These are phyloP conservation scores for Tribolium castaneum DNA, from an alignment of 1,140 invertebrate genomes.

Conservation along the genomic window DNA sequence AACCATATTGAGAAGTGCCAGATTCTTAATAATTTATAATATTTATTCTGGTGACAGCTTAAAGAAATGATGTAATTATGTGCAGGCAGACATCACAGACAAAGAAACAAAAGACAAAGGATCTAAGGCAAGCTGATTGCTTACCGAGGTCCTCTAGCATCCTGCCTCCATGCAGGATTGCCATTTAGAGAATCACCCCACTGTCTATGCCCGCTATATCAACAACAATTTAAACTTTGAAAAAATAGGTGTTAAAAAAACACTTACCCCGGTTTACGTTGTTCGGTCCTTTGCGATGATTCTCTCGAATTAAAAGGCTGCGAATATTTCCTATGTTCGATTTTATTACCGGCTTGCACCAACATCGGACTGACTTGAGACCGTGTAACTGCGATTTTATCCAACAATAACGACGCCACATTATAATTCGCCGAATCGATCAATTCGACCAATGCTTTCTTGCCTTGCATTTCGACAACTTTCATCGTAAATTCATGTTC, in stretches of 20 bases:
- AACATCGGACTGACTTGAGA: conserved; percentile 59
- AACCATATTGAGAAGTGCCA: too few relatives aligned
- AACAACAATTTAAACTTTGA: neutral
- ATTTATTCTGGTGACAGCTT: too few relatives aligned
- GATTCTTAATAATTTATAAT: too few relatives aligned
- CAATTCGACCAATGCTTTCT: conserved; percentile 67
- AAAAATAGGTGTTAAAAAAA: neutral
- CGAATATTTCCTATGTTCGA: conserved; percentile 55
- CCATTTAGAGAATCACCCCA: conserved; percentile 14
- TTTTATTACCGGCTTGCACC: conserved; percentile 58
- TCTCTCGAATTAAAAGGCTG: conserved; percentile 10
- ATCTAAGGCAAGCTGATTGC: neutral
- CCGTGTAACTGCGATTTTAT: conserved; percentile 56
- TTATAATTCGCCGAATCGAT: conserved; percentile 62
- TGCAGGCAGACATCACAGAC: neutral
- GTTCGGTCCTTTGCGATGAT: conserved; percentile 28
- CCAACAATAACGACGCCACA: conserved; percentile 59
- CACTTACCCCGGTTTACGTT: conserved; percentile 48
- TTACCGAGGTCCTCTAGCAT: conserved; percentile 3
- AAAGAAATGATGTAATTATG: too few relatives aligned
- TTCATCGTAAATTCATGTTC: conserved; percentile 68
- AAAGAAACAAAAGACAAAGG: neutral
- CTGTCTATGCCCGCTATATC: conserved; percentile 16
- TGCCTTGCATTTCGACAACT: conserved; percentile 66
- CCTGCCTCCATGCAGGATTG: conserved; percentile 7